Evolutionary conservation across 2,888 invertebrate genomes (phyloP).

Genomic region (Euplagia quadripunctaria): DNA sequence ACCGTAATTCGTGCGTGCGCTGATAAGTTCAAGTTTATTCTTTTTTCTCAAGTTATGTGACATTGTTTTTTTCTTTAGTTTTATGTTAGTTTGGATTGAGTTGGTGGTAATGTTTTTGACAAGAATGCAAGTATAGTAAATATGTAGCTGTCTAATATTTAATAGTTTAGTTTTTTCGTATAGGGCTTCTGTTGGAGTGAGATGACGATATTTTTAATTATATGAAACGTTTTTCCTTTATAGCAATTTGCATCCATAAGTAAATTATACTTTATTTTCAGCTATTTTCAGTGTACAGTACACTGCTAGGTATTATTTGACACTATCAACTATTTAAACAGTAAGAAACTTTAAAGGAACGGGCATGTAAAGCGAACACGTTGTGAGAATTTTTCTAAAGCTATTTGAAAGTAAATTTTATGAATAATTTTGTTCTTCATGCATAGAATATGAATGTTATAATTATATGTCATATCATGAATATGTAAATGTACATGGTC

Average conservation of each 20-base stretch:
- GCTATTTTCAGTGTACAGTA: not conserved
- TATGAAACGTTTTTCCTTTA: too few relatives aligned
- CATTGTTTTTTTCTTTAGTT: too few relatives aligned
- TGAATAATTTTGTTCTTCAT: not conserved
- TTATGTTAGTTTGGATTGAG: too few relatives aligned
- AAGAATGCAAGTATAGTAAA: too few relatives aligned
- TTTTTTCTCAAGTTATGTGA: too few relatives aligned
- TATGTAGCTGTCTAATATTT: too few relatives aligned
- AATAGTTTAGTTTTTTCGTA: too few relatives aligned
- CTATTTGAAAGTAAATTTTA: slow-evolving; percentile 4
- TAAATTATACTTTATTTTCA: not conserved
- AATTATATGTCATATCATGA: not conserved
- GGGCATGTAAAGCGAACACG: not conserved
- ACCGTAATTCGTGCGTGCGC: too few relatives aligned
- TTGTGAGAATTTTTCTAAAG: not conserved
- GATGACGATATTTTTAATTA: too few relatives aligned
- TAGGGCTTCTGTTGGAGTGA: too few relatives aligned
- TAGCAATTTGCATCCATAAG: not conserved
- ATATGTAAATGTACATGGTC: not conserved
- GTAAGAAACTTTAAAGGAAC: not conserved
- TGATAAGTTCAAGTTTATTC: too few relatives aligned
- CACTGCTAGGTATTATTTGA: not conserved
- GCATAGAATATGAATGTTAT: not conserved
- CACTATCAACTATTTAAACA: not conserved
- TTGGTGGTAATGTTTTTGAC: too few relatives aligned